These are phyloP conservation scores for Marcusenius ussheri DNA, from an alignment of 2,113 vertebrate species.

Conservation along the genomic window DNA sequence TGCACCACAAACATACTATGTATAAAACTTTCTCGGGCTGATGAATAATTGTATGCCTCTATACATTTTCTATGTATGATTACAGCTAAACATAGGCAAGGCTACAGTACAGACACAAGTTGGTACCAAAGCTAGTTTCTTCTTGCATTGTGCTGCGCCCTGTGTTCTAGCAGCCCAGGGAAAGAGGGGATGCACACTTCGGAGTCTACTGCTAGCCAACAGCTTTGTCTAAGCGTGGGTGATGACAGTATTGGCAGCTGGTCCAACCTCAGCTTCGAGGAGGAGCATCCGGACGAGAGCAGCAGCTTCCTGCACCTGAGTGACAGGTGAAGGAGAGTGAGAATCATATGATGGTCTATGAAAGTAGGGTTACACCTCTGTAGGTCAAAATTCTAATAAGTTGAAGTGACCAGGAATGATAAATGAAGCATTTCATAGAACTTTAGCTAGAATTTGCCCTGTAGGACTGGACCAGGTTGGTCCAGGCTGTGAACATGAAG, in stretches of 20 bases:
- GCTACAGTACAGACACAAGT: neutral
- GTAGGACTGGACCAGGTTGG: neutral
- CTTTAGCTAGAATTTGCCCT: neutral
- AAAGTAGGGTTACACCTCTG: neutral
- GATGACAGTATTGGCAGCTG: slow-evolving; percentile 96
- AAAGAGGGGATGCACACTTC: slow-evolving; percentile 67
- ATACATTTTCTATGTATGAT: neutral
- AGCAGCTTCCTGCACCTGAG: slow-evolving; percentile 98
- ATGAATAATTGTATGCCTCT: neutral
- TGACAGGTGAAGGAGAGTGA: slow-evolving; percentile 74
- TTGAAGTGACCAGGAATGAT: neutral
- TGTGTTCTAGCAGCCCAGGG: slow-evolving; percentile 62
- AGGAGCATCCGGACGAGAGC: slow-evolving; percentile 88
- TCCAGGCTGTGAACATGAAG: neutral
- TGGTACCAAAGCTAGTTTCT: neutral
- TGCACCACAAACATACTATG: neutral
- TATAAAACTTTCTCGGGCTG: neutral
- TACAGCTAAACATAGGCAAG: neutral
- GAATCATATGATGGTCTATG: neutral
- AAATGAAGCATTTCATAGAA: neutral
- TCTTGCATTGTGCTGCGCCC: neutral
- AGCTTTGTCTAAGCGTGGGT: slow-evolving; percentile 80
- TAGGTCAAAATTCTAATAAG: neutral
- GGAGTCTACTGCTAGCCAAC: slow-evolving; percentile 80
- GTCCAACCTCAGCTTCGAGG: slow-evolving; percentile 97